Evolutionary conservation across 2,888 invertebrate species (phyloP), one percentile per base, ranked within the genome.

Genomic region (Plutella xylostella): DNA sequence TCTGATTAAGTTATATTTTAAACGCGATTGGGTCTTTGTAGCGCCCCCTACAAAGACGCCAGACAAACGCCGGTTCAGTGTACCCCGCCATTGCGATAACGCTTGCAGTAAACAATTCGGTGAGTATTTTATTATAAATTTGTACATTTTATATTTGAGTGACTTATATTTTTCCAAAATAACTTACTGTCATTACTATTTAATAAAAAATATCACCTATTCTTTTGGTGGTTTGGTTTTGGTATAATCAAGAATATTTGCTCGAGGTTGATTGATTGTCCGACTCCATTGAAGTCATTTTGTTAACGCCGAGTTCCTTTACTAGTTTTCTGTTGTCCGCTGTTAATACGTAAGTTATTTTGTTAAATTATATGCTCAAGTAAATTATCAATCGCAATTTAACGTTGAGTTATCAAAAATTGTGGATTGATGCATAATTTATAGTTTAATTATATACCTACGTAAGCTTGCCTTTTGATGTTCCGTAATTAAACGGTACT

Each of bases 41-140:
- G 75, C 80, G 80, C 80, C 80, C 80, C 75, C 82, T 83, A 68
- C 67, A 82, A 57, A 56, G 83, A 83, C 83, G 83, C 83, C 73
- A 68, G 61, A 52, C 52, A 55, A 52, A 52, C 55, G 45, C 65
- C 61, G 61, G 60, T 62, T 63, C 57, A 56, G 58, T 64, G 67
- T n/a, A n/a, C 63, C 67, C 55, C 78, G 79, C 78, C 78, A 78
- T 79, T 34, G 35, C 43, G 25, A 19, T 34, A 39, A 34, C 33
- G 63, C 61, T 37, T 37, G 31, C 14, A 66, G 76, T 82, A 78
- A 80, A 82, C 77, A 80, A 65, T 62, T 69, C 62, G 58, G 82
- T 82, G 56, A 80, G 82, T 72, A 72, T 55, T 55, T 61, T 59
- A 55, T 18, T 45, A 19, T 44, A 40, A n/a, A 34, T 25, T 47